phyloP scores from a whole-genome alignment of 2,888 invertebrate species.

The Parnassius apollo region DNA sequence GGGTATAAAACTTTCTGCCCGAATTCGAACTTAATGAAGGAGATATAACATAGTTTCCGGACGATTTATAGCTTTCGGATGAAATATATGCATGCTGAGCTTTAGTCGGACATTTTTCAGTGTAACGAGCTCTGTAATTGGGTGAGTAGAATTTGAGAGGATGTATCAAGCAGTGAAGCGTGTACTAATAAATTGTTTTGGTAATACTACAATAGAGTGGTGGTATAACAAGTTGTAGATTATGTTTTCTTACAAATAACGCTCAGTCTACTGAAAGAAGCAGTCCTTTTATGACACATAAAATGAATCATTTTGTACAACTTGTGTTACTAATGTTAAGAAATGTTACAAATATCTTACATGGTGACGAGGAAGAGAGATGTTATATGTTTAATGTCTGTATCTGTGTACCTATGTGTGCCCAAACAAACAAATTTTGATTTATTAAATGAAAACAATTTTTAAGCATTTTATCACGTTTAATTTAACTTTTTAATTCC shows the following conservation, averaged over 20 bases:
- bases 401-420: too few relatives aligned
- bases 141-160: constrained; percentile 60
- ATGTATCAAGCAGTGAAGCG: constrained; percentile 40
- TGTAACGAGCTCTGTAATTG: constrained; percentile 69
- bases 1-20: neutral
- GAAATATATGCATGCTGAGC: constrained; percentile 41
- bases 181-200: constrained; percentile 38
- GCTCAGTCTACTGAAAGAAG: too few relatives aligned
- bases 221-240: neutral
- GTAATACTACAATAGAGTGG: constrained; percentile 30
- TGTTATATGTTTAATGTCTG: too few relatives aligned
- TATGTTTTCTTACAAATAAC: neutral
- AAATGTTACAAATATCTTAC: too few relatives aligned
- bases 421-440: too few relatives aligned
- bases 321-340: too few relatives aligned
- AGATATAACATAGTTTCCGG: constrained; percentile 20
- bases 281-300: too few relatives aligned
- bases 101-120: constrained; percentile 59
- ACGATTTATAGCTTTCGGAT: constrained; percentile 36
- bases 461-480: too few relatives aligned
- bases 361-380: too few relatives aligned
- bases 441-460: too few relatives aligned
- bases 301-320: too few relatives aligned
- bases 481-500: too few relatives aligned
- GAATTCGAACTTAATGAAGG: constrained; percentile 13